Evolutionary conservation across 2,888 invertebrate species (phyloP), one percentile per base, ranked within the genome.

Genomic region (Scaptodrosophila latifasciaeformis): DNA sequence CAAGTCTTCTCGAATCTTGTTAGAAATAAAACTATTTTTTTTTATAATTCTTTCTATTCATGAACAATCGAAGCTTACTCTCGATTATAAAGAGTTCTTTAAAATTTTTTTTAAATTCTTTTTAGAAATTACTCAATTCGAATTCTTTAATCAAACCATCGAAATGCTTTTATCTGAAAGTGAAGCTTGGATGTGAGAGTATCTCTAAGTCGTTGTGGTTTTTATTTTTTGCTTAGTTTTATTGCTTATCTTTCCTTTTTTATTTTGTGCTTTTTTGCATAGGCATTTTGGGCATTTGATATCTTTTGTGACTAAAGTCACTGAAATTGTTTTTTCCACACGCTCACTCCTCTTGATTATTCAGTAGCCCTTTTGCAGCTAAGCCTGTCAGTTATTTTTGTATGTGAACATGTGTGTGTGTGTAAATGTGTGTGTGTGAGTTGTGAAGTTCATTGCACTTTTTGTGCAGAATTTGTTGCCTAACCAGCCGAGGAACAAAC

Each of bases 381-480:
- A 61, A 61, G 57, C 56, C 50, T n/a, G n/a, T n/a, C n/a, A 7
- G 1, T 10, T 34, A n/a, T 34, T 12, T 34, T 12, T 31, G 31
- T 30, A 6, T 30, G 30, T 34, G 34, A 19, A 35, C 10, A 24
- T 50, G 31, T 51, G 43, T 44, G 44, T 17, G 47, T 19, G 19
- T 40, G 44, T 40, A 17, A 45, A 31, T 54, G 57, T 47, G 48
- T 43, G 52, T 39, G 52, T 37, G 34, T 52, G 72, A 54, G 59
- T 70, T 63, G 57, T 53, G 61, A 57, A 70, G 72, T 72, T 72
- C 72, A 79, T 59, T 72, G 79, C 61, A 72, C 72, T 76, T 79
- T 72, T 79, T 72, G 72, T 72, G 79, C 72, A 72, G 72, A 72
- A 72, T 72, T 72, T 72, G 72, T 72, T 72, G 72, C 72, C 79